phyloP scores from a whole-genome alignment of 92 coral and sea anemone genomes.

The Diadumene lineata region DNA sequence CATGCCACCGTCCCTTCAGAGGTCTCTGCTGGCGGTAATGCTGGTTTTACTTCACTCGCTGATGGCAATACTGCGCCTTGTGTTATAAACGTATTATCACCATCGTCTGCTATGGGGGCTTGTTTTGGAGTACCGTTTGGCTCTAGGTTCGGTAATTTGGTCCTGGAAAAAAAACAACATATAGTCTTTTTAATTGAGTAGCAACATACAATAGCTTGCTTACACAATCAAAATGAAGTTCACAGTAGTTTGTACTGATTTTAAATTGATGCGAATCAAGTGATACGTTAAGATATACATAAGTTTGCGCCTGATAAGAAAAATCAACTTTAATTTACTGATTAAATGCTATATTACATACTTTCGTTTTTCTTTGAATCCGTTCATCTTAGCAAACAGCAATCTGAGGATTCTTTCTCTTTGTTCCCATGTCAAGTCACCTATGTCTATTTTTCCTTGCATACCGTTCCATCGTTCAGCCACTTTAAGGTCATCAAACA shows the following conservation, averaged over 20 bases:
- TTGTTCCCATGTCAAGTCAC: conserved; percentile 97
- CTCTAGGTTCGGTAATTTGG: conserved; percentile 45
- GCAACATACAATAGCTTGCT: too few species aligned
- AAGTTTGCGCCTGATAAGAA: too few species aligned
- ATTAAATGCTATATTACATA: conserved; percentile 14
- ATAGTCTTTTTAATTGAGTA: neutral
- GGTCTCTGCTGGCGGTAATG: conserved; percentile 13
- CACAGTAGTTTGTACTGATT: too few species aligned
- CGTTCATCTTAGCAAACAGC: conserved; percentile 95
- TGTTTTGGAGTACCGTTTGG: conserved; percentile 36
- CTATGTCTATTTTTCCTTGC: conserved; percentile 90
- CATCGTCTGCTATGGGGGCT: conserved; percentile 25
- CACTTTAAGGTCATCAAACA: conserved; percentile 88
- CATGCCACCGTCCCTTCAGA: conserved; percentile 1
- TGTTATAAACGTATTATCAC: conserved; percentile 73
- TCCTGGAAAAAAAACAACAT: conserved; percentile 27
- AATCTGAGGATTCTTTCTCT: conserved; percentile 88
- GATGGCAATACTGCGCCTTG: conserved; percentile 55
- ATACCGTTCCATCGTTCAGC: conserved; percentile 97
- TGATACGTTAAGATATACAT: too few species aligned
- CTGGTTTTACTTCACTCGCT: conserved; percentile 6
- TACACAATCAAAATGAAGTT: too few species aligned
- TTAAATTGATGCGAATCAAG: too few species aligned
- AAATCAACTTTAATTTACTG: too few species aligned
- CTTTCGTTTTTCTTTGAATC: conserved; percentile 81